These are phyloP conservation scores for Morelia viridis DNA, from an alignment of 2,797 vertebrate genomes.

Conservation along the genomic window DNA sequence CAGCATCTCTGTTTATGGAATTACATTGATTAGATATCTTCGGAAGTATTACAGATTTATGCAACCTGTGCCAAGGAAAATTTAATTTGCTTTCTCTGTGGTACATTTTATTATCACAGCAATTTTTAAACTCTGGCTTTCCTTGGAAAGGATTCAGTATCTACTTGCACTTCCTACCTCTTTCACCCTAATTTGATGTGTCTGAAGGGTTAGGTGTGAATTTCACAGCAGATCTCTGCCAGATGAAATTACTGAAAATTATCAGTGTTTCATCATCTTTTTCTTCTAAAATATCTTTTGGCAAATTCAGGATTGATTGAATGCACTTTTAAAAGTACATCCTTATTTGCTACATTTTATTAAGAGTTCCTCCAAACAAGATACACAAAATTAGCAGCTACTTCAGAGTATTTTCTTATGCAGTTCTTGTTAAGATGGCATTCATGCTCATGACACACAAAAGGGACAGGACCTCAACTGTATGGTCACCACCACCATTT, in stretches of 20 bases:
- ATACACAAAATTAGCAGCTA: neutral
- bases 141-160: conserved; percentile 21
- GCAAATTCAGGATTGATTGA: neutral
- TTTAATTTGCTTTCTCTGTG: conserved; percentile 15
- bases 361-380: neutral
- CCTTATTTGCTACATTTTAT: neutral
- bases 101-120: neutral
- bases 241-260: neutral
- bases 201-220: neutral
- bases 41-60: neutral
- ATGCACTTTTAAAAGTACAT: neutral
- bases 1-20: neutral
- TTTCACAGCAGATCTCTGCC: neutral
- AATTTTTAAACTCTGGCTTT: conserved; percentile 32
- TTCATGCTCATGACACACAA: neutral
- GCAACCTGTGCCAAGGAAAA: neutral
- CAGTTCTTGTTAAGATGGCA: neutral
- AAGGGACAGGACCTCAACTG: too few relatives aligned
- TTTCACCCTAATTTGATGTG: neutral
- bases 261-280: neutral
- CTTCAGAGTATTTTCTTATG: neutral
- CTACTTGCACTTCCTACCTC: neutral
- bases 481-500: neutral
- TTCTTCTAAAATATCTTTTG: neutral
- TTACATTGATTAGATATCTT: neutral